Conservation (phyloP, 2,113 vertebrate species). For the Amphilophus citrinellus region DNA sequence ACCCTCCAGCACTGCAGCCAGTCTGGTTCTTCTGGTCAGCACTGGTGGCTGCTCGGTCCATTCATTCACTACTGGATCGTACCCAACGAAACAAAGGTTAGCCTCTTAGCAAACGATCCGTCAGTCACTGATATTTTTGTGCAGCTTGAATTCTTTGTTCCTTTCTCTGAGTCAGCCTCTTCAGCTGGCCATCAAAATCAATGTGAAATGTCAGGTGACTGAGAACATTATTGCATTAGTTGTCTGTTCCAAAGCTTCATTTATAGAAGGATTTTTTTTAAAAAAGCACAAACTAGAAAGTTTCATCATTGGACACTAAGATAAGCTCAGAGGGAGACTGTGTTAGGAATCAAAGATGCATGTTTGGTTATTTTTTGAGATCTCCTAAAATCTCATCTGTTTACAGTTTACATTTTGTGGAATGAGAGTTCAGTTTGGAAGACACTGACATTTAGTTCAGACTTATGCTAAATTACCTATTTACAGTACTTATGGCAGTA, state of each 20-base stretch:
- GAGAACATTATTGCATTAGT: neutral
- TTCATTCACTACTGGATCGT: conserved; percentile 68
- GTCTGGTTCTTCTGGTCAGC: conserved; percentile 61
- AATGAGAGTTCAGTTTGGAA: neutral
- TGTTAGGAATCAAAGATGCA: neutral
- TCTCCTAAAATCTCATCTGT: neutral
- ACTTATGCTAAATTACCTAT: conserved; percentile 58
- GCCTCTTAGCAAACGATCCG: neutral
- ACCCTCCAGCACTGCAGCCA: neutral
- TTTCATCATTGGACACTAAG: neutral
- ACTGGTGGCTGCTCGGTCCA: conserved; percentile 75
- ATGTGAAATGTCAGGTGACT: neutral
- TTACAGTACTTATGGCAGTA: conserved; percentile 68
- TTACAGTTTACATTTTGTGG: neutral
- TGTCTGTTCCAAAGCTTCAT: neutral
- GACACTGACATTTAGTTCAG: neutral
- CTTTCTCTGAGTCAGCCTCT: neutral
- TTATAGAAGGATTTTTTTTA: neutral
- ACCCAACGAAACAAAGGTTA: conserved; percentile 52
- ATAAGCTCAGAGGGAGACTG: neutral
- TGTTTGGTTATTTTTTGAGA: neutral
- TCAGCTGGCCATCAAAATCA: neutral
- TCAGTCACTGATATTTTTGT: neutral
- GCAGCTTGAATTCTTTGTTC: neutral
- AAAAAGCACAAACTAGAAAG: neutral